Evolutionary conservation across 2,888 invertebrate species (phyloP).

Genomic region (Drosophila imparisetae): DNA sequence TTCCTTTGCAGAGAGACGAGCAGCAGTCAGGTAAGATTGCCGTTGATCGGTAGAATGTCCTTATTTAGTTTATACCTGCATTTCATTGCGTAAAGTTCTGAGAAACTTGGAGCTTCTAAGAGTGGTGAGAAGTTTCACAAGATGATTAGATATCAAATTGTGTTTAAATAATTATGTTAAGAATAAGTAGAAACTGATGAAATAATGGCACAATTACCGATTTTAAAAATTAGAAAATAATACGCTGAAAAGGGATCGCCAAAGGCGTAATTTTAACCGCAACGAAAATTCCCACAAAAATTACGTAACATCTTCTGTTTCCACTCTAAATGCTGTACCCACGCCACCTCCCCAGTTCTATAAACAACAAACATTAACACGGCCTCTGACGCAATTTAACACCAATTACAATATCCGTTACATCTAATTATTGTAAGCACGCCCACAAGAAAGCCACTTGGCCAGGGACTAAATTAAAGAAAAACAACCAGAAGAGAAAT

Average conservation of each 20-base stretch:
- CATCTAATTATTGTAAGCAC: conserved; percentile 83
- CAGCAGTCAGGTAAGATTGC: conserved; percentile 53
- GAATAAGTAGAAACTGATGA: not conserved
- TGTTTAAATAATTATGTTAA: not conserved
- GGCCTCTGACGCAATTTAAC: conserved; percentile 84
- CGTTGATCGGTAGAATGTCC: conserved; percentile 17
- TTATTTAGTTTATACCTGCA: conserved; percentile 47
- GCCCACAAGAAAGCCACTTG: conserved; percentile 71
- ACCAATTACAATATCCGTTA: conserved; percentile 85
- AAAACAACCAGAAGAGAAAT: conserved; percentile 57
- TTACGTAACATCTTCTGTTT: not conserved
- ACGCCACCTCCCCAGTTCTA: conserved; percentile 27
- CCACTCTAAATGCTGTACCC: conserved; percentile 7
- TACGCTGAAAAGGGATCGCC: not conserved
- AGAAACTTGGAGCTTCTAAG: not conserved
- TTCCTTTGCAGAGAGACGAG: conserved; percentile 31
- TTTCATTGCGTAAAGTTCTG: conserved; percentile 47
- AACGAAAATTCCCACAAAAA: conserved; percentile 3
- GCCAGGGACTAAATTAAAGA: conserved; percentile 75
- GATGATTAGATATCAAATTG: not conserved
- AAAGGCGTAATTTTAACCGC: not conserved
- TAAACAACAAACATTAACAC: conserved; percentile 78
- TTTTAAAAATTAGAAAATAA: not conserved
- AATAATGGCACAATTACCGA: not conserved
- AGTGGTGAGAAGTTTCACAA: not conserved